Evolutionary conservation across 2,888 invertebrate genomes (phyloP).

Genomic region (Stenoptilia bipunctidactyla): DNA sequence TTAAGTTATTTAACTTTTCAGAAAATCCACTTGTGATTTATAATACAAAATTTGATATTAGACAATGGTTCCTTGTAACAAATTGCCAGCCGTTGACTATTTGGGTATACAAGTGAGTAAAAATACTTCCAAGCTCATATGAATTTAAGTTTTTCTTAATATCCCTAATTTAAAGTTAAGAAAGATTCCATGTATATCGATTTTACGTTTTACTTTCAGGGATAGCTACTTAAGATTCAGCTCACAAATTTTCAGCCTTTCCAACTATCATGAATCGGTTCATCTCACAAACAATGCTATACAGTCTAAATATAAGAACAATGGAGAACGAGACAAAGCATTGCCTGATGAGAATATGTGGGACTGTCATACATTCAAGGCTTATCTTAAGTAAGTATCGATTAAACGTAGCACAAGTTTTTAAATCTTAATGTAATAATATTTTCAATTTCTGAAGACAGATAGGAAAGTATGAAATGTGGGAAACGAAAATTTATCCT

Average conservation of each 20-base stretch:
- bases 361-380: slow-evolving; percentile 87
- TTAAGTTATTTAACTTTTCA: slow-evolving; percentile 43
- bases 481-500: slow-evolving; percentile 90
- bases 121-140: too few relatives aligned
- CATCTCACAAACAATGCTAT: slow-evolving; percentile 95
- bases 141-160: slow-evolving; percentile 8
- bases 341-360: slow-evolving; percentile 96
- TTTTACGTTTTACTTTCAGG: slow-evolving; percentile 43
- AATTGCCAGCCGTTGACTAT: slow-evolving; percentile 91
- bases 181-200: too few relatives aligned
- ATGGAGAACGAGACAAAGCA: slow-evolving; percentile 76
- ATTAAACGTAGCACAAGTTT: slow-evolving; percentile 3
- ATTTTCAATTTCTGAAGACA: slow-evolving; percentile 48
- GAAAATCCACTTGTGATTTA: slow-evolving; percentile 91
- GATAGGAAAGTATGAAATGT: slow-evolving; percentile 82
- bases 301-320: slow-evolving; percentile 87
- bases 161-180: too few relatives aligned
- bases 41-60: slow-evolving; percentile 93
- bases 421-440: not conserved
- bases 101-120: slow-evolving; percentile 90
- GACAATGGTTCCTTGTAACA: slow-evolving; percentile 95
- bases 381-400: slow-evolving; percentile 70
- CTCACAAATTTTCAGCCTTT: slow-evolving; percentile 87
- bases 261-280: slow-evolving; percentile 91
- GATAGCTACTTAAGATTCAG: slow-evolving; percentile 95